Evolutionary conservation across 2,888 invertebrate species (phyloP).

Genomic region (Keiferia lycopersicella): DNA sequence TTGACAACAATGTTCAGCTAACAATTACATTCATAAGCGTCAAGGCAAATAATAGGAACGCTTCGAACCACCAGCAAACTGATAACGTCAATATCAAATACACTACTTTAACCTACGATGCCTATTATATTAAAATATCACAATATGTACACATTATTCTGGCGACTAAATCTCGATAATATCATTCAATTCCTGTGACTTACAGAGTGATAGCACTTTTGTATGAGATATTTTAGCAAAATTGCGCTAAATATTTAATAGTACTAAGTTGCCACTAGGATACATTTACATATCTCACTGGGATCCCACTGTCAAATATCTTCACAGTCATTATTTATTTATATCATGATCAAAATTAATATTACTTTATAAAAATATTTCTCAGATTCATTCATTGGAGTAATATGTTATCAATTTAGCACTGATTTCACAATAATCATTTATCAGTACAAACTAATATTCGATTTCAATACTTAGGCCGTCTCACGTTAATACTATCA

Average conservation of each 20-base stretch:
- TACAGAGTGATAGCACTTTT: constrained; percentile 41
- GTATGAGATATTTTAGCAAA: constrained; percentile 14
- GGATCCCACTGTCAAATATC: constrained; percentile 16
- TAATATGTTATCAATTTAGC: constrained; percentile 3
- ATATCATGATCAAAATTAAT: constrained; percentile 16
- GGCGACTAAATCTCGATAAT: constrained; percentile 65
- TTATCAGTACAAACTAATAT: constrained; percentile 37
- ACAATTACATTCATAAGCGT: constrained; percentile 44
- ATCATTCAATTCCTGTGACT: constrained; percentile 55
- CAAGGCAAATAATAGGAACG: constrained; percentile 50
- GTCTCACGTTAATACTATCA: constrained; percentile 58
- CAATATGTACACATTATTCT: constrained; percentile 78
- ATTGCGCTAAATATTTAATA: constrained; percentile 34
- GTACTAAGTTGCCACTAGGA: constrained; percentile 6
- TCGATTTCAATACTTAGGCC: constrained; percentile 49
- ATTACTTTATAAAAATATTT: constrained; percentile 14
- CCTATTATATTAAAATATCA: constrained; percentile 80
- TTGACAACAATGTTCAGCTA: constrained; percentile 36
- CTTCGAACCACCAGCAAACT: constrained; percentile 54
- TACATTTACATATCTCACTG: constrained; percentile 25
- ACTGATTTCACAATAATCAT: constrained; percentile 17
- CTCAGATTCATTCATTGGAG: constrained; percentile 18
- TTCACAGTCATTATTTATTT: constrained; percentile 17
- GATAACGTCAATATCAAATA: constrained; percentile 56
- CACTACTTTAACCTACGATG: constrained; percentile 66